These are phyloP conservation scores for Mactromeris polynyma DNA, from an alignment of 2,888 invertebrate species.

Conservation along the genomic window DNA sequence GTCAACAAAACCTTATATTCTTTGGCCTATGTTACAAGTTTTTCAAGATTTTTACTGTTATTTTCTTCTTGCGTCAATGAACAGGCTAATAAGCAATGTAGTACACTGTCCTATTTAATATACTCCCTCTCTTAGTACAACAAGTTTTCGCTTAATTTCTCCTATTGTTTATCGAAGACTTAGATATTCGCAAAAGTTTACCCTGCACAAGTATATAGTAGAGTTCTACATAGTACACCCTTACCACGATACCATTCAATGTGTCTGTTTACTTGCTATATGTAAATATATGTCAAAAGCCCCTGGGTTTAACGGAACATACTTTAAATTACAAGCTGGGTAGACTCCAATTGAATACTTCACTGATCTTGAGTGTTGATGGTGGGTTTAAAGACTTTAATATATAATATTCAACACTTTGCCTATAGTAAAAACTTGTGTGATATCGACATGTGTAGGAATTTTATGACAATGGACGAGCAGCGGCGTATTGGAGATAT, in stretches of 20 bases:
- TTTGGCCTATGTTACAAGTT: neutral
- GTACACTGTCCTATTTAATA: neutral
- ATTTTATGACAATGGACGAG: slow-evolving; percentile 1
- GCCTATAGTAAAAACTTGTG: neutral
- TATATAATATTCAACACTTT: neutral
- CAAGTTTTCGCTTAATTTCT: neutral
- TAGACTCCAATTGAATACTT: slow-evolving; percentile 33
- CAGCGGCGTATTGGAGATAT: neutral
- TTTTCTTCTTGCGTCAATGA: neutral
- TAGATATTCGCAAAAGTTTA: neutral
- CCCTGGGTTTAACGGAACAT: slow-evolving; percentile 24
- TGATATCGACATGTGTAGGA: neutral
- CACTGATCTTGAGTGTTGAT: neutral
- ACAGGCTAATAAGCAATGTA: neutral
- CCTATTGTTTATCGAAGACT: neutral
- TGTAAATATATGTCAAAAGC: slow-evolving; percentile 48
- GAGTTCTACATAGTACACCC: neutral
- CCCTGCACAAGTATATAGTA: neutral
- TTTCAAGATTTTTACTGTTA: neutral
- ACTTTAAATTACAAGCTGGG: slow-evolving; percentile 35
- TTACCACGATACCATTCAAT: slow-evolving; percentile 4
- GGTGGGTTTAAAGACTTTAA: neutral
- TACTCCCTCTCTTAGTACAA: neutral
- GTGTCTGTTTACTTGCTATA: slow-evolving; percentile 36
- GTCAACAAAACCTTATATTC: neutral